phyloP scores from a whole-genome alignment of 2,888 invertebrate species.

The Opisthograptis luteolata region DNA sequence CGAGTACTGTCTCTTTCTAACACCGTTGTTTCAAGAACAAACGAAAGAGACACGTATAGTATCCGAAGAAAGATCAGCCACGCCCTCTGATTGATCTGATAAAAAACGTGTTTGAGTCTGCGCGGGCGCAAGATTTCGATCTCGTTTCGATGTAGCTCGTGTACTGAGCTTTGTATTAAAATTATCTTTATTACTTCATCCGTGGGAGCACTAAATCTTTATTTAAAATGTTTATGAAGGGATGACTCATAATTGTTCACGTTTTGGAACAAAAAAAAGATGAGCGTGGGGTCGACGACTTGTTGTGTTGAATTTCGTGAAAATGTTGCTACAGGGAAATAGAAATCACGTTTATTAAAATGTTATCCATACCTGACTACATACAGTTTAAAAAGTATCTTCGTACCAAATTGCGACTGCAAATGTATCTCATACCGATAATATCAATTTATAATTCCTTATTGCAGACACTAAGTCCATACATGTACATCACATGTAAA shows the following conservation, averaged over 20 bases:
- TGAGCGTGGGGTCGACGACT: constrained; percentile 8
- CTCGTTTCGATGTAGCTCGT: constrained; percentile 63
- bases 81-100: constrained; percentile 79
- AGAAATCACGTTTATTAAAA: no score
- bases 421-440: no score
- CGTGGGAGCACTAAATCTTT: constrained; percentile 69
- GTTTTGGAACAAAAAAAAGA: constrained; percentile 42
- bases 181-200: constrained; percentile 74
- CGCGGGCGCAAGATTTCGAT: constrained; percentile 66
- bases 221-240: constrained; percentile 61
- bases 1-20: constrained; percentile 54
- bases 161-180: constrained; percentile 69
- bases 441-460: no score
- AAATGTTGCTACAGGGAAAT: no score
- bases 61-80: constrained; percentile 55
- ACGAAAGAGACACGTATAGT: constrained; percentile 54
- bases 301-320: constrained; percentile 4
- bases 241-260: constrained; percentile 63
- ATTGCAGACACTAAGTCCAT: no score
- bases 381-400: no score
- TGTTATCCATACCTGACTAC: no score
- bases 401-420: no score
- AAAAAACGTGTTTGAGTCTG: constrained; percentile 62
- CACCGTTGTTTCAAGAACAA: constrained; percentile 16
- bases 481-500: no score